Percentiles rank a stretch among this genome's conserved stretches.
phyloP scores from a whole-genome alignment of 2,888 invertebrate genomes.

The Heliconius hortense region DNA sequence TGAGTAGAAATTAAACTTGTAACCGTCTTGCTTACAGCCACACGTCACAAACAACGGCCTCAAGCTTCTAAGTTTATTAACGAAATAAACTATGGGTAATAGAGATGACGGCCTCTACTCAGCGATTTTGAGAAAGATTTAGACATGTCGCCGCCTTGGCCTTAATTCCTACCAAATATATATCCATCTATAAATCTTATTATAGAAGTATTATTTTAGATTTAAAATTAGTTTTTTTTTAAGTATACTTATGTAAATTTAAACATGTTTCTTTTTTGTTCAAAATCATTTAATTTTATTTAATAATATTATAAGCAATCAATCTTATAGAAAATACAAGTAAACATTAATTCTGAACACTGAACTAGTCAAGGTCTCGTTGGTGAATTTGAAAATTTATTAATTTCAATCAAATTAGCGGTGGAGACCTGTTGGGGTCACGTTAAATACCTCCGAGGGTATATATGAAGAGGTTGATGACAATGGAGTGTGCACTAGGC shows the following conservation, averaged over 20 bases:
- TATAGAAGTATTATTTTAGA: neutral
- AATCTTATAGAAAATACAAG: neutral
- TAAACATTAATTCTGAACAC: neutral
- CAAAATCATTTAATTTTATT: conserved; percentile 9
- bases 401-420: neutral
- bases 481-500: neutral
- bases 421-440: neutral
- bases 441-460: too few relatives aligned
- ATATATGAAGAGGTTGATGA: neutral
- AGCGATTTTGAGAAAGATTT: conserved; percentile 20
- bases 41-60: neutral
- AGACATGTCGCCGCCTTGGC: conserved; percentile 17
- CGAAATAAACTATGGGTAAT: conserved; percentile 2
- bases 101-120: conserved; percentile 15
- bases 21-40: neutral
- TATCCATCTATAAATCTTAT: conserved; percentile 11
- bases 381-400: neutral
- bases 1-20: neutral
- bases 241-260: conserved; percentile 14
- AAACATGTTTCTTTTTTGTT: conserved; percentile 8
- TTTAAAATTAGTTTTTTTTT: conserved; percentile 8
- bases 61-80: neutral
- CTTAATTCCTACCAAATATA: conserved; percentile 19
- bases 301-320: neutral
- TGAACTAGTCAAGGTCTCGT: neutral